A percentile compares a stretch with the other conserved stretches of the same genome.
Conservation (phyloP, 2,888 invertebrate genomes). For the Ichneumon xanthorius region DNA sequence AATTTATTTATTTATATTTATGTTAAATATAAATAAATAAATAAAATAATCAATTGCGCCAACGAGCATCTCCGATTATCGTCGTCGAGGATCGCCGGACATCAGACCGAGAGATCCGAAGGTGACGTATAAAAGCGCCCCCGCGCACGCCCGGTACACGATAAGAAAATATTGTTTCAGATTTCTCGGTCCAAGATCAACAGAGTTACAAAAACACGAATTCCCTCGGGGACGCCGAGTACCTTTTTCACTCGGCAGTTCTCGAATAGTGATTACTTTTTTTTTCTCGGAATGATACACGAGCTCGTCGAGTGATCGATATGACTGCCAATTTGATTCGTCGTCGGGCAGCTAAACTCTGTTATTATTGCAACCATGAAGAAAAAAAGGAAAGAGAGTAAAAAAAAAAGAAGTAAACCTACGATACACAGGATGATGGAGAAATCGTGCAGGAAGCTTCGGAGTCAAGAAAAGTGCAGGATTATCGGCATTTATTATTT, state of each 20-base stretch:
- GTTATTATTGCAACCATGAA: neutral
- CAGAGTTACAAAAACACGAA: conserved; percentile 58
- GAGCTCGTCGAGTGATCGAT: neutral
- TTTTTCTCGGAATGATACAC: neutral
- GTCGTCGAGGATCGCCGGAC: conserved; percentile 23
- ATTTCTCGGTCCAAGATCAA: conserved; percentile 38
- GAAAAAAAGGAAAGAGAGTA: neutral
- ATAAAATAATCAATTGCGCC: conserved; percentile 11
- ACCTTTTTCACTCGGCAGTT: neutral
- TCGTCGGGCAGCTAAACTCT: neutral
- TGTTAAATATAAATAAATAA: too few relatives aligned
- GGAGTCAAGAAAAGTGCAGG: neutral
- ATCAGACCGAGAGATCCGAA: conserved; percentile 8
- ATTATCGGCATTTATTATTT: conserved; percentile 33
- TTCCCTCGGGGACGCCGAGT: conserved; percentile 3
- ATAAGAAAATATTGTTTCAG: conserved; percentile 59
- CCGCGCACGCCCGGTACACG: neutral
- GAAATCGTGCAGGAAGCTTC: conserved; percentile 21
- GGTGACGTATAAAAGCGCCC: neutral
- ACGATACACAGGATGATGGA: neutral
- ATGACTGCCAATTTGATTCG: conserved; percentile 7
- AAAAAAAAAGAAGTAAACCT: neutral
- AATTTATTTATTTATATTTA: too few relatives aligned
- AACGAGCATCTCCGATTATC: conserved; percentile 9
- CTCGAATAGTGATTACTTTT: neutral